These are phyloP conservation scores for Tenualosa ilisha DNA, from an alignment of 2,797 vertebrate species.

Conservation along the genomic window DNA sequence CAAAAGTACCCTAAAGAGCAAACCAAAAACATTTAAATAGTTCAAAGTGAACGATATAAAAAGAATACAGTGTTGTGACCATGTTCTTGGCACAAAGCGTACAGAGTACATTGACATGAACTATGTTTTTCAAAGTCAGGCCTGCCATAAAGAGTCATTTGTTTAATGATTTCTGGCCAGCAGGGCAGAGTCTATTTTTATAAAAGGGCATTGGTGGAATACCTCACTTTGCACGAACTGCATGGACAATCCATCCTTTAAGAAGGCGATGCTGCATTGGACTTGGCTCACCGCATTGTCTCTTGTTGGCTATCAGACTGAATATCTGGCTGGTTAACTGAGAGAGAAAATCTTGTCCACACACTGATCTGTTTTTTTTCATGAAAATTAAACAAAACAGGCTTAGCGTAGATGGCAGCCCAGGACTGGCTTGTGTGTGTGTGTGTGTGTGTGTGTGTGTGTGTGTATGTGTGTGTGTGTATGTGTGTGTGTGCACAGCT, in stretches of 20 bases:
- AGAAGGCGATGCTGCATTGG: neutral
- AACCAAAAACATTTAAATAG: constrained; percentile 64
- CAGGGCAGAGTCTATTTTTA: constrained; percentile 70
- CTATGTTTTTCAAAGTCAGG: constrained; percentile 72
- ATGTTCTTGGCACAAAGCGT: constrained; percentile 65
- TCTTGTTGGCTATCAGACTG: neutral
- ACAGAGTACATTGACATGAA: constrained; percentile 56
- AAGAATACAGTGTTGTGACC: constrained; percentile 68
- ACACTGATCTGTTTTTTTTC: constrained; percentile 5
- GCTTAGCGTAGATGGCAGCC: neutral
- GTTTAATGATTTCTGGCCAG: constrained; percentile 74
- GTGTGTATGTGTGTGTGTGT: neutral
- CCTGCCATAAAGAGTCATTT: constrained; percentile 73
- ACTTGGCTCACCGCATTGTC: neutral
- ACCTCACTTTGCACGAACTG: constrained; percentile 51
- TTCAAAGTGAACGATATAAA: constrained; percentile 44
- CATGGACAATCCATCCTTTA: neutral
- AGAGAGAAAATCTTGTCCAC: constrained; percentile 9
- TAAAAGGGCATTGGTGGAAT: constrained; percentile 57
- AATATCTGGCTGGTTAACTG: constrained; percentile 8
- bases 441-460: constrained; percentile 16
- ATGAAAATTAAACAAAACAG: neutral
- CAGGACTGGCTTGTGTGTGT: neutral
- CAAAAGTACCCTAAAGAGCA: constrained; percentile 50
- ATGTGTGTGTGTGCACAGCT: constrained; percentile 34